These are phyloP conservation scores for Ectemnius continuus DNA, from an alignment of 2,888 invertebrate species.

Conservation along the genomic window DNA sequence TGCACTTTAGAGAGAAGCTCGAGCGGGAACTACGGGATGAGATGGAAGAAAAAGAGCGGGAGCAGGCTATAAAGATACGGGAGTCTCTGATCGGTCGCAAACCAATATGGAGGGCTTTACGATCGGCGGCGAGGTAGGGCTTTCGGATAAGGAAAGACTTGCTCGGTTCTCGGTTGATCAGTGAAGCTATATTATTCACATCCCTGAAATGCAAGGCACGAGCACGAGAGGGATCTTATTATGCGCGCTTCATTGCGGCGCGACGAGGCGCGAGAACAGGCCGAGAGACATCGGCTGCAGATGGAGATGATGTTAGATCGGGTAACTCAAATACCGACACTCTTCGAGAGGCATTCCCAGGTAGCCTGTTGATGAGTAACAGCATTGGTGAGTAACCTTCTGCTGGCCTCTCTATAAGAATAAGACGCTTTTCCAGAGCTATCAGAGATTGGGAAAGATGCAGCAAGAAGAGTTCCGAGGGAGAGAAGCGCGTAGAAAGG, in stretches of 20 bases:
- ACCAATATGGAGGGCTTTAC: constrained; percentile 86
- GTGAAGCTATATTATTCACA: constrained; percentile 5
- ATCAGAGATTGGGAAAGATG: constrained; percentile 34
- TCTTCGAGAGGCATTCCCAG: constrained; percentile 85
- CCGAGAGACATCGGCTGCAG: constrained; percentile 84
- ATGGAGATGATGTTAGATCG: constrained; percentile 87
- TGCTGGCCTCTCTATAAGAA: background rate
- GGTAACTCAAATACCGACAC: constrained; percentile 84
- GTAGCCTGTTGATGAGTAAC: constrained; percentile 69
- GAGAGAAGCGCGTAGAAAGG: constrained; percentile 52
- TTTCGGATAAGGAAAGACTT: background rate
- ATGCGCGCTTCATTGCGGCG: constrained; percentile 83
- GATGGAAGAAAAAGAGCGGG: constrained; percentile 81
- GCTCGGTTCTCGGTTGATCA: background rate
- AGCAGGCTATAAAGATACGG: constrained; percentile 81
- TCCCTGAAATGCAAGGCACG: constrained; percentile 64
- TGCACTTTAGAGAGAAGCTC: constrained; percentile 79
- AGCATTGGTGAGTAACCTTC: too few relatives aligned
- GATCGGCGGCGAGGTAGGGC: constrained; percentile 72
- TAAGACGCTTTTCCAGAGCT: constrained; percentile 39
- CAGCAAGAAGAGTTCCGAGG: constrained; percentile 21
- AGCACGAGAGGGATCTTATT: constrained; percentile 84
- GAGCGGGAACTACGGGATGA: constrained; percentile 82
- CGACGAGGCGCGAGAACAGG: constrained; percentile 84
- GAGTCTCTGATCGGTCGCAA: constrained; percentile 82